These are phyloP conservation scores for Bungarus multicinctus DNA, from an alignment of 2,113 vertebrate species.

Conservation along the genomic window DNA sequence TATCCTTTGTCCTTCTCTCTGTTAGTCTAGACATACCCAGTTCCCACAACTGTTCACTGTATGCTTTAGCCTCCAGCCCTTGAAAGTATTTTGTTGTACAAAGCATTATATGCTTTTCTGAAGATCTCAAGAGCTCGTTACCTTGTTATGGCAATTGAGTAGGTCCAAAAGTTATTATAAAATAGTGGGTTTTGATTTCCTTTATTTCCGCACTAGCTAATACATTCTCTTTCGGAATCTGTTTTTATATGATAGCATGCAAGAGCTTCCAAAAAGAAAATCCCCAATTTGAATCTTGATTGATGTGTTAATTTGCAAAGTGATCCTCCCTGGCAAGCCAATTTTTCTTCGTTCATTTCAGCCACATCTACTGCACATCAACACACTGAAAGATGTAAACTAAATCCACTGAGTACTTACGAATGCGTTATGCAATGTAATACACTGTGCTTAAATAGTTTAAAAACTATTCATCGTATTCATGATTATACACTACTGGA, in stretches of 20 bases:
- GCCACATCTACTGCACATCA: neutral
- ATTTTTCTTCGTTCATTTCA: neutral
- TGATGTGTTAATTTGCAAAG: neutral
- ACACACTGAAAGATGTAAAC: neutral
- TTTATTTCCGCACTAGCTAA: neutral
- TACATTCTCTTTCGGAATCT: neutral
- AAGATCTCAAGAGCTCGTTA: neutral
- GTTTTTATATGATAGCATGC: neutral
- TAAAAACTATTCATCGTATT: neutral
- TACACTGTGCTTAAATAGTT: neutral
- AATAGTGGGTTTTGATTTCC: neutral
- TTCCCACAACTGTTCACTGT: neutral
- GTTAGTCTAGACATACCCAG: neutral
- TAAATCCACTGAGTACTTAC: neutral
- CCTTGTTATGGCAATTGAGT: neutral
- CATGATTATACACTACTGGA: neutral
- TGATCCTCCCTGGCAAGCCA: neutral
- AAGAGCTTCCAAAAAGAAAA: neutral
- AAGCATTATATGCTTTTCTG: neutral
- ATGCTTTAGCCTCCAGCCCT: neutral
- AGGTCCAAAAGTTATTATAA: neutral
- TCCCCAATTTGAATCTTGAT: neutral
- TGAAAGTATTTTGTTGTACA: neutral
- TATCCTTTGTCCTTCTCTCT: neutral
- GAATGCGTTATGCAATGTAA: neutral